These are phyloP conservation scores for Atherix ibis DNA, from an alignment of 2,888 invertebrate genomes.

Conservation along the genomic window DNA sequence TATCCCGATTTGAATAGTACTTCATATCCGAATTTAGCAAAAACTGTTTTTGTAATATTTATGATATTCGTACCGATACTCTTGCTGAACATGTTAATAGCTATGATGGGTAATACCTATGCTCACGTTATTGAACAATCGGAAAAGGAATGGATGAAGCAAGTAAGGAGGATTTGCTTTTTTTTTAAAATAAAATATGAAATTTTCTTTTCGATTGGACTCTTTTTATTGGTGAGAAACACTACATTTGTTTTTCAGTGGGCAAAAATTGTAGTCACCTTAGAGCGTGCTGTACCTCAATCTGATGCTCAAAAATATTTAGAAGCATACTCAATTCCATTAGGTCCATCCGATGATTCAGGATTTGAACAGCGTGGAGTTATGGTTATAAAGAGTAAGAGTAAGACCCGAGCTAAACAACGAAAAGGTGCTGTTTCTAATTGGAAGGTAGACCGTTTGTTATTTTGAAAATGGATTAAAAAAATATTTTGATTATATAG, in stretches of 20 bases:
- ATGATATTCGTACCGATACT: conserved; percentile 97
- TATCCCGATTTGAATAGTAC: conserved; percentile 83
- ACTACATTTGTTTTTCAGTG: conserved; percentile 43
- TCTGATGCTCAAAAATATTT: conserved; percentile 80
- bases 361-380: conserved; percentile 79
- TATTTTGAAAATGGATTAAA: neutral
- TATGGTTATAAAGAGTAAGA: conserved; percentile 95
- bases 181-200: neutral
- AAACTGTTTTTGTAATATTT: conserved; percentile 92
- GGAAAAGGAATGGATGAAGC: conserved; percentile 97
- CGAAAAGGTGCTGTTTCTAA: conserved; percentile 89
- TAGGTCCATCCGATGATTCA: conserved; percentile 72
- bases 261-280: conserved; percentile 95
- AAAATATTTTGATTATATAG: conserved; percentile 21
- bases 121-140: conserved; percentile 95
- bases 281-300: conserved; percentile 86
- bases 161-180: conserved; percentile 35
- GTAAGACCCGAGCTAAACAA: conserved; percentile 90
- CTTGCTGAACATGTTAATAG: conserved; percentile 90
- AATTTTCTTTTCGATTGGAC: neutral
- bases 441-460: conserved; percentile 72
- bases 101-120: conserved; percentile 99
- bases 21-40: conserved; percentile 80
- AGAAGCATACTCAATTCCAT: conserved; percentile 86
- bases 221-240: neutral